phyloP scores from a whole-genome alignment of 2,113 vertebrate species.

The Thinocorus orbignyianus region DNA sequence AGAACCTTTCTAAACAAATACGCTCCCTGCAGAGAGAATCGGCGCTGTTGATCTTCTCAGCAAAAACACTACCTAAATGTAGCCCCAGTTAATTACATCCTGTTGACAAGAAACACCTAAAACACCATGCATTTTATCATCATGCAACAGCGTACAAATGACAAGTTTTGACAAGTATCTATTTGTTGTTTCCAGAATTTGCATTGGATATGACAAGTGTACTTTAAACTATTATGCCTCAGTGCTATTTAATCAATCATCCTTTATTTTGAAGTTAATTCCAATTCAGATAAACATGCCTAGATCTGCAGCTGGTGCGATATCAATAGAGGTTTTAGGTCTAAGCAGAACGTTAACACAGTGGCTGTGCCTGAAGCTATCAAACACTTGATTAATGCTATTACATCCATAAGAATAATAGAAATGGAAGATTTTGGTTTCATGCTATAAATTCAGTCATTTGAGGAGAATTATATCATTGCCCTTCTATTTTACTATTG shows the following conservation, averaged over 20 bases:
- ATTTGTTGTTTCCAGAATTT: constrained; percentile 60
- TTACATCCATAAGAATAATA: not conserved
- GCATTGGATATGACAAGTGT: constrained; percentile 35
- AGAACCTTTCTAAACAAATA: constrained; percentile 36
- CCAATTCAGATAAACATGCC: constrained; percentile 24
- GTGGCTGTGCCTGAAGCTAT: not conserved
- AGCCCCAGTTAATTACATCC: constrained; percentile 48
- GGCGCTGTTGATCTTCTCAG: constrained; percentile 18
- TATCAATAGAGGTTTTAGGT: constrained; percentile 1
- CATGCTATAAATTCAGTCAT: not conserved
- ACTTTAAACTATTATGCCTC: constrained; percentile 11
- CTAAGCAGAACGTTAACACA: not conserved
- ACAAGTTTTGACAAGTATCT: constrained; percentile 66
- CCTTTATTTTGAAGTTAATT: constrained; percentile 42
- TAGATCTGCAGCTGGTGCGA: not conserved
- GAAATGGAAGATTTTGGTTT: not conserved
- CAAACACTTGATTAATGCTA: constrained; percentile 34
- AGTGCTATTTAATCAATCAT: constrained; percentile 40
- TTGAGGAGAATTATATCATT: not conserved
- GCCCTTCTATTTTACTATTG: not conserved
- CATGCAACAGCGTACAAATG: constrained; percentile 16
- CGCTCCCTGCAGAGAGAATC: constrained; percentile 3
- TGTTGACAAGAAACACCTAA: constrained; percentile 50
- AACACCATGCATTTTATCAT: constrained; percentile 32
- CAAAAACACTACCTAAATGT: constrained; percentile 47